phyloP scores from a whole-genome alignment of 2,113 vertebrate genomes.

The Lophius piscatorius region DNA sequence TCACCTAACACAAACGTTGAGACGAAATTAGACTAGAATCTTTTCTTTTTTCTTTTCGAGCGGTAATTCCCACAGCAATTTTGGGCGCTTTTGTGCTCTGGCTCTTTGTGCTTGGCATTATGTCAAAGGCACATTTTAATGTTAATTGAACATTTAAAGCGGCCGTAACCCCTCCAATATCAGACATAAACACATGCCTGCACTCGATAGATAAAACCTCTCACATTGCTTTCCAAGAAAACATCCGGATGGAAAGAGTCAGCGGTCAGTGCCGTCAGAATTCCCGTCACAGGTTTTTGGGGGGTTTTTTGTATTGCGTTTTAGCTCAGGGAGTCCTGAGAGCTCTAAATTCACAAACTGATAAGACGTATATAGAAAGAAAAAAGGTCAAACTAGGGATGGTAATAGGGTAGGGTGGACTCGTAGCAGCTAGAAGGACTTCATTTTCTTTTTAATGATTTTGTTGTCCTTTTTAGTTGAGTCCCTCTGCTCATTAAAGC shows the following conservation, averaged over 20 bases:
- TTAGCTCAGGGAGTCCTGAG: conserved; percentile 32
- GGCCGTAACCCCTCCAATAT: conserved; percentile 57
- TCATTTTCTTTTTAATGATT: conserved; percentile 42
- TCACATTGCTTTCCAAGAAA: conserved; percentile 43
- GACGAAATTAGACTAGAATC: conserved; percentile 48
- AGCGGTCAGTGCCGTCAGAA: conserved; percentile 57
- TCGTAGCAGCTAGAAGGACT: conserved; percentile 21
- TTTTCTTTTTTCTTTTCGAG: conserved; percentile 9
- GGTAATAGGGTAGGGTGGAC: not conserved
- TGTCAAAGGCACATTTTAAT: conserved; percentile 73
- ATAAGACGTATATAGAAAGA: conserved; percentile 7
- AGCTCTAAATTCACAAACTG: conserved; percentile 18
- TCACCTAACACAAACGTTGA: conserved; percentile 46
- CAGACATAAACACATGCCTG: conserved; percentile 72
- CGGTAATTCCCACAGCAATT: conserved; percentile 65
- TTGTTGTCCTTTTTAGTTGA: conserved; percentile 21
- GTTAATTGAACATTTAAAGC: conserved; percentile 74
- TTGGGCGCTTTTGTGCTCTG: conserved; percentile 60
- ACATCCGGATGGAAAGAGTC: conserved; percentile 52
- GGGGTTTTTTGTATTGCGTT: conserved; percentile 45
- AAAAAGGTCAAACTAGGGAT: conserved; percentile 13
- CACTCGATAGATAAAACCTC: conserved; percentile 73
- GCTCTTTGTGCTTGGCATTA: conserved; percentile 66
- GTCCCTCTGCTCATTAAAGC: conserved; percentile 47
- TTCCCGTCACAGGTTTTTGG: conserved; percentile 36